Percentiles rank a stretch among this genome's conserved stretches.
These are phyloP conservation scores for Styela plicata DNA, from an alignment of 23 tunicate genomes.

Conservation along the genomic window DNA sequence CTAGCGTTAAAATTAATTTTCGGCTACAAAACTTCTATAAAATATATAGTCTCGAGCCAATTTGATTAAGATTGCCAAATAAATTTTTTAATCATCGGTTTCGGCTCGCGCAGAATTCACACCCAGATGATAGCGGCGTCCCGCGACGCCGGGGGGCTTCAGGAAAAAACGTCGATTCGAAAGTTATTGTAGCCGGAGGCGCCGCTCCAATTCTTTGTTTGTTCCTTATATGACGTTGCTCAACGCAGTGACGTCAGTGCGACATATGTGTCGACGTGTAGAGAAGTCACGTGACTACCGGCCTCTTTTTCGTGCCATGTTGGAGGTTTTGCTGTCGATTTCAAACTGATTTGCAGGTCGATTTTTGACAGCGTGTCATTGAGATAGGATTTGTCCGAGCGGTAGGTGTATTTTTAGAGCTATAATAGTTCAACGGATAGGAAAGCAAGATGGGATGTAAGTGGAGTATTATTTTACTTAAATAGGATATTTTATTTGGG, in stretches of 20 bases:
- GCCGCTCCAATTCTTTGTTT: not conserved
- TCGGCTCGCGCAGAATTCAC: too few relatives aligned
- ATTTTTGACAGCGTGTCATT: not conserved
- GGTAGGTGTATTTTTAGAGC: not conserved
- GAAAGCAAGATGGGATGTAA: conserved; percentile 3
- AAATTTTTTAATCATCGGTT: too few relatives aligned
- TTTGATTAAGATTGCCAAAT: too few relatives aligned
- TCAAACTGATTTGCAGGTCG: not conserved
- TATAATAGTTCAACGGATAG: too few relatives aligned
- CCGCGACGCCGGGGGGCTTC: too few relatives aligned
- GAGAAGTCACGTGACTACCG: conserved; percentile 33
- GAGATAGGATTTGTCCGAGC: not conserved
- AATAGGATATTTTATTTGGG: too few relatives aligned
- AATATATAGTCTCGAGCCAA: too few relatives aligned
- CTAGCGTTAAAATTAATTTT: too few relatives aligned
- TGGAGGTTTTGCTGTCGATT: conserved; percentile 10
- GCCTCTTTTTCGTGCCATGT: conserved; percentile 17
- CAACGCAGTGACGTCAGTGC: not conserved
- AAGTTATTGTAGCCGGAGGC: not conserved
- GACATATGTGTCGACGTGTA: conserved; percentile 42
- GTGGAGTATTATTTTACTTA: too few relatives aligned
- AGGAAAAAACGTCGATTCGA: too few relatives aligned
- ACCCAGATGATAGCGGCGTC: too few relatives aligned
- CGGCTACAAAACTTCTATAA: too few relatives aligned
- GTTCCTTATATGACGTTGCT: not conserved